These are phyloP conservation scores for Hemicentrotus pulcherrimus DNA, from an alignment of 35 echinoderm and acorn worm genomes.

Conservation along the genomic window DNA sequence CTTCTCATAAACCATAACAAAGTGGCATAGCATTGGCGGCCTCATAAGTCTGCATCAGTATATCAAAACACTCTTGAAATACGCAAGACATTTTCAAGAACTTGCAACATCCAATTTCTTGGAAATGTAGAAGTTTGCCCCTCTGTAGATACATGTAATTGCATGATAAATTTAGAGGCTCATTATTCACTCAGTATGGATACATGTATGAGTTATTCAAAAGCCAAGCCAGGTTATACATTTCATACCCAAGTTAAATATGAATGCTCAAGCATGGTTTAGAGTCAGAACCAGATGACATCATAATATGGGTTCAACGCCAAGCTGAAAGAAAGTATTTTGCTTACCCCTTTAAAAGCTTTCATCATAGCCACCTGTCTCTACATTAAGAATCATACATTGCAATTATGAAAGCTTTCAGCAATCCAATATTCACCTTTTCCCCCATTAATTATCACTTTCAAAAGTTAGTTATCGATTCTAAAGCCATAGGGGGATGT, in stretches of 20 bases:
- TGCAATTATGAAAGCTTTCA: background rate
- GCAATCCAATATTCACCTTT: background rate
- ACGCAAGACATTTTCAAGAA: no score
- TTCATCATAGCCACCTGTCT: slow-evolving; percentile 9
- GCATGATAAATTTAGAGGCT: background rate
- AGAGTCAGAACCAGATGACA: background rate
- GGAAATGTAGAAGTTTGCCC: no score
- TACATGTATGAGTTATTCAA: background rate
- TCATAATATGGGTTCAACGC: background rate
- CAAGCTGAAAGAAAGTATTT: background rate
- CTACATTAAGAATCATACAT: slow-evolving; percentile 25
- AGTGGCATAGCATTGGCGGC: no score
- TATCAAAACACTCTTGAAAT: no score
- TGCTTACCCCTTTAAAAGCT: slow-evolving; percentile 24
- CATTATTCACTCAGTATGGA: background rate
- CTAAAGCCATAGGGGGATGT: background rate
- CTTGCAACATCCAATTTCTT: no score
- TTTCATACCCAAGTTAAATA: background rate
- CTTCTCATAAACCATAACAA: background rate
- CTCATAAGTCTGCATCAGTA: no score
- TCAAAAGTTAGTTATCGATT: background rate
- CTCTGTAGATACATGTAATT: background rate
- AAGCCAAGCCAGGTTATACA: background rate
- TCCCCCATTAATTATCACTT: background rate
- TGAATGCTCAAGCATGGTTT: background rate